Base-by-base conservation (phyloP, 2,113 vertebrate species). In the Pundamilia nyererei region DNA sequence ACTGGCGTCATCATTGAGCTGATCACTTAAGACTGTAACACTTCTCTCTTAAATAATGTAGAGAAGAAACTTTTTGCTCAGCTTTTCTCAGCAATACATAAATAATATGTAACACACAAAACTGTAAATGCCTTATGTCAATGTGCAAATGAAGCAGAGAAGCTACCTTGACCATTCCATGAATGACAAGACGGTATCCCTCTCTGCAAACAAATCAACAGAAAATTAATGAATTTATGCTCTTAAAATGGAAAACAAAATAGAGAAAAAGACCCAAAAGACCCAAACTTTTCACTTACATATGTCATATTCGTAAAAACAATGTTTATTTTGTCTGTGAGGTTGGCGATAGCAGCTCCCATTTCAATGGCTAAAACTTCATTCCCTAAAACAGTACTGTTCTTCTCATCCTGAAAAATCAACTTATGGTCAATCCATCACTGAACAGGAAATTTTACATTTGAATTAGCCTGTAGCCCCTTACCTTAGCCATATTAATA, bases 101-200 rank as follows among this genome's bases (percentile, higher is more conserved):
- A 31, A 11, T 19, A 77, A 77, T n/a, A 65, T 21, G 1, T 31
- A 77, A 51, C 11, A 12, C 72, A n/a, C 45, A 51, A 51, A 8
- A 31, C 10, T n/a, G 24, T 13, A 62, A 81, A 51, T 29, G 21
- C 79, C 19, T 35, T 17, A 14, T 3, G 26, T 49, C 51, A 58
- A 0, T 0, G 9, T 60, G 35, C 11, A 58, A 85, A 40, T 40
- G 7, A 60, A 77, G 11, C 6, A 26, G 4, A 7, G 47, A 12
- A 82, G 47, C 70, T 94, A 96, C 96, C 96, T 54, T 80, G 6
- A 80, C 96, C 95, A 17, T 94, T 24, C 96, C 96, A 96, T 3
- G 94, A 96, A 1, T n/a, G 3, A 84, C 96, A 96, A 38, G 29
- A 17, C 15, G 92, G 92, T 35, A 1, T 56, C 72, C 31, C n/a